These are phyloP conservation scores for Xiphophorus maculatus DNA, from an alignment of 2,113 vertebrate genomes.

Conservation along the genomic window DNA sequence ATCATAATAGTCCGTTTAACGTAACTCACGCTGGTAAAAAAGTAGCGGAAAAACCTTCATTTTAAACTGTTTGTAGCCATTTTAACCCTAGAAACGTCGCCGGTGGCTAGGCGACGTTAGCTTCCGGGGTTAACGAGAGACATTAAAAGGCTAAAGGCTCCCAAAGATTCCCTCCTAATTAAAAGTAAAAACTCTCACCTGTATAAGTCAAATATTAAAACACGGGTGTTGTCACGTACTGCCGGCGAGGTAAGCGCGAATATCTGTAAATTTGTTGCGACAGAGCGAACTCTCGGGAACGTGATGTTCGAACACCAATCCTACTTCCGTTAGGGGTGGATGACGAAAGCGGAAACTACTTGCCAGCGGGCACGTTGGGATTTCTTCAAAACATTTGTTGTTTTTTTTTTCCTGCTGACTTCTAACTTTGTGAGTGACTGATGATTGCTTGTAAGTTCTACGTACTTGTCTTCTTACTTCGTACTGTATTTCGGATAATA, in stretches of 20 bases:
- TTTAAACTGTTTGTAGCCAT: not conserved
- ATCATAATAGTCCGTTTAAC: not conserved
- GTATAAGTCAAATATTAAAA: not conserved
- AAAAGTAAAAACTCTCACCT: constrained; percentile 24
- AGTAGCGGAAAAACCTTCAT: no score
- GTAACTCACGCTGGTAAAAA: not conserved
- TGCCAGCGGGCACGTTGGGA: not conserved
- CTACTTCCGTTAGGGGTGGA: constrained; percentile 24
- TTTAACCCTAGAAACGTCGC: not conserved
- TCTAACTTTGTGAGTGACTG: constrained; percentile 21
- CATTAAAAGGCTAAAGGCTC: not conserved
- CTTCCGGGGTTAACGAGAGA: not conserved
- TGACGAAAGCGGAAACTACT: constrained; percentile 39
- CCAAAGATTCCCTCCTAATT: not conserved
- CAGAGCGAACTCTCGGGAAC: constrained; percentile 26
- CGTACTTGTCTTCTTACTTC: not conserved
- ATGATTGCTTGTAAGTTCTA: not conserved
- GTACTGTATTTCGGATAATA: not conserved
- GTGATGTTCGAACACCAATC: not conserved
- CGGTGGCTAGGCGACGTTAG: not conserved
- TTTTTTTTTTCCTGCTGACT: not conserved
- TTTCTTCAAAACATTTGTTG: constrained; percentile 48
- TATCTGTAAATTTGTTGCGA: not conserved
- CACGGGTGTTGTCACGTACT: no score
- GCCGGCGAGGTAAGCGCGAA: not conserved